A percentile compares a stretch with the other conserved stretches of the same genome.
Evolutionary conservation across 2,797 vertebrate genomes (phyloP).

Genomic region (Mallotus villosus): DNA sequence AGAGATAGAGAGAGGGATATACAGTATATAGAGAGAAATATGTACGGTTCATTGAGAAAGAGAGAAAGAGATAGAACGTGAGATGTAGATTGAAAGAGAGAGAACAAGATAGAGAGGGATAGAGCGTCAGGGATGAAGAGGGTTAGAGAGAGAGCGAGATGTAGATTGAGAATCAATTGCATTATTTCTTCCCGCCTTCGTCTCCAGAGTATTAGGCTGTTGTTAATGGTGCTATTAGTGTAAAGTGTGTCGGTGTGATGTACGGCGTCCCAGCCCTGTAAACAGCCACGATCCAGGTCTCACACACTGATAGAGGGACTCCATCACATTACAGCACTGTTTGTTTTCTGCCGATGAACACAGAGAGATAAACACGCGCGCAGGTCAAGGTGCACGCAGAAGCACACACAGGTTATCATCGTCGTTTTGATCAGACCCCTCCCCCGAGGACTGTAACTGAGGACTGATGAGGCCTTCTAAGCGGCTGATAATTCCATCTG

Average conservation of each 20-base stretch:
- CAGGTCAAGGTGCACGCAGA: no score
- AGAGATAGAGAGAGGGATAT: neutral
- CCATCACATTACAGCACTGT: constrained; percentile 10
- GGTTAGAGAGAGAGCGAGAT: neutral
- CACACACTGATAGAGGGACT: constrained; percentile 21
- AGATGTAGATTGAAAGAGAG: neutral
- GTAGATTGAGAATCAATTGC: constrained; percentile 26
- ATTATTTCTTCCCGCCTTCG: constrained; percentile 28
- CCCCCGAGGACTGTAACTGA: no score
- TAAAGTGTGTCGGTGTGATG: constrained; percentile 13
- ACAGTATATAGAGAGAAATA: no score
- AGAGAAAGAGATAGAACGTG: constrained; percentile 1
- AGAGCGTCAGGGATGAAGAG: neutral
- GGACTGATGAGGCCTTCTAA: no score
- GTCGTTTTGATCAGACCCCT: no score
- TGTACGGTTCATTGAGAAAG: neutral
- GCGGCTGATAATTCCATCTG: no score
- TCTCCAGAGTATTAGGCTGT: constrained; percentile 29
- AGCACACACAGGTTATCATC: no score
- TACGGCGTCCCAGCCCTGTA: neutral
- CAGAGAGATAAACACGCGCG: no score
- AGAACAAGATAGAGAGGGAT: neutral
- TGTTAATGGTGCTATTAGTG: constrained; percentile 32
- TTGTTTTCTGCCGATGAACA: neutral
- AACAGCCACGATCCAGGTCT: no score